Percentiles rank a stretch among this genome's conserved stretches.
Evolutionary conservation across 2,888 invertebrate species (phyloP).

Genomic region (Perizoma affinitatum): DNA sequence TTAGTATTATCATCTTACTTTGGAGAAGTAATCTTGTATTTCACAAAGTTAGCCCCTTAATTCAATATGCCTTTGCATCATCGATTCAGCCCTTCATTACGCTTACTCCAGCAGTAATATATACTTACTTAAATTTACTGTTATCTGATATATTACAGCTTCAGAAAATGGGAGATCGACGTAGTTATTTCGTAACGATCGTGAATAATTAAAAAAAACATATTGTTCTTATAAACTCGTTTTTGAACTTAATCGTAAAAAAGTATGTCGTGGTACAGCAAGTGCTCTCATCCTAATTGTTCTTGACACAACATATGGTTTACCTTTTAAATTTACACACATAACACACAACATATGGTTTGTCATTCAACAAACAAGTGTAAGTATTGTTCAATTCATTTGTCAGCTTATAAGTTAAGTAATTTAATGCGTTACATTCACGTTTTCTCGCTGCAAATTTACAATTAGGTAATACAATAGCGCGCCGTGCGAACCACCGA

Average conservation of each 20-base stretch:
- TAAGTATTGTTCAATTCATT: slow-evolving; percentile 24
- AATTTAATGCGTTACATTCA: slow-evolving; percentile 46
- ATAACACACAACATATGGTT: not conserved
- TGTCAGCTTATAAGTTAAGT: slow-evolving; percentile 33
- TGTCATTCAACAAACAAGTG: slow-evolving; percentile 9
- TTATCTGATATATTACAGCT: no score
- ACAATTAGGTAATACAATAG: slow-evolving; percentile 60
- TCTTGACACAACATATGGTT: not conserved
- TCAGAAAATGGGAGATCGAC: no score
- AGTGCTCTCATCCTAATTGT: no score
- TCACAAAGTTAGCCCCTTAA: not conserved
- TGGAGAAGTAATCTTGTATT: not conserved
- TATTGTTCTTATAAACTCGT: no score
- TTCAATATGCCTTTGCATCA: not conserved
- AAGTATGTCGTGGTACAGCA: no score
- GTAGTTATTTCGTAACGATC: no score
- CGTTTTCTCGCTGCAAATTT: slow-evolving; percentile 49
- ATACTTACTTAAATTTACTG: no score
- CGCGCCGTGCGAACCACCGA: slow-evolving; percentile 54
- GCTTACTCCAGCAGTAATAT: no score
- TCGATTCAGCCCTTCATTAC: no score
- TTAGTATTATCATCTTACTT: slow-evolving; percentile 24
- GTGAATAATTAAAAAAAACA: no score
- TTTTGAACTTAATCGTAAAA: no score
- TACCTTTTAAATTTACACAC: slow-evolving; percentile 7